Base-by-base conservation (phyloP, 2,888 invertebrate genomes). In the Drosophila heteroneura region DNA sequence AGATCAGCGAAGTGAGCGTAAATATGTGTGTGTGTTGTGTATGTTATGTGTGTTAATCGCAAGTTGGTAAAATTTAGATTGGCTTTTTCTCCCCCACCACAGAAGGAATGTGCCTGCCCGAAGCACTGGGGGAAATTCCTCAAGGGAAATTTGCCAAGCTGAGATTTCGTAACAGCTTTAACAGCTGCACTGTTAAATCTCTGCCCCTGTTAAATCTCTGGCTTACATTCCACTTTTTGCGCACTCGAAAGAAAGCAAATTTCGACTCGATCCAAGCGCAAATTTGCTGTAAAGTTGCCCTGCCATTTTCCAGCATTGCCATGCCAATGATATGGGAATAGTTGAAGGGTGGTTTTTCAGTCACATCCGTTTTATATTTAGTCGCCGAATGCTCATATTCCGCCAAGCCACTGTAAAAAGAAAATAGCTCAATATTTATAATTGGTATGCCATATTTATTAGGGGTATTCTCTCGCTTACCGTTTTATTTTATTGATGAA, bases 181-280 rank as follows among this genome's bases (percentile, higher is more conserved):
- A 22, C 14, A 22, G 22, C 22, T 47, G 10, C 10, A 22, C 5
- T 2, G n/a, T 10, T 41, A 10, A 41, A 41, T n/a, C 10, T 41
- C n/a, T 41, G 9, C 10, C 2, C n/a, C n/a, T 39, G 14, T 47
- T 7, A 47, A 26, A 2, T 26, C 47, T 9, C 22, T 56, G 3
- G 85, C 93, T 92, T 83, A 93, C 93, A 81, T 93, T 93, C 93
- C 93, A 93, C 83, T 93, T 93, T 79, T 92, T 93, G 19, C 93
- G 90, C n/a, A 90, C 91, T 12, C 93, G 88, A 73, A 93, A 93
- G 63, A 92, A 93, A 0, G 93, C 93, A 79, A 93, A 93, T 63
- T 93, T 93, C 5, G 85, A 82, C 73, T 93, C 92, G 74, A 93
- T 93, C 93, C 93, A 93, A 7, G 92, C 76, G 65, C 93, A 93